Base-by-base conservation (phyloP, 2,888 invertebrate genomes). In the Eupithecia exiguata region DNA sequence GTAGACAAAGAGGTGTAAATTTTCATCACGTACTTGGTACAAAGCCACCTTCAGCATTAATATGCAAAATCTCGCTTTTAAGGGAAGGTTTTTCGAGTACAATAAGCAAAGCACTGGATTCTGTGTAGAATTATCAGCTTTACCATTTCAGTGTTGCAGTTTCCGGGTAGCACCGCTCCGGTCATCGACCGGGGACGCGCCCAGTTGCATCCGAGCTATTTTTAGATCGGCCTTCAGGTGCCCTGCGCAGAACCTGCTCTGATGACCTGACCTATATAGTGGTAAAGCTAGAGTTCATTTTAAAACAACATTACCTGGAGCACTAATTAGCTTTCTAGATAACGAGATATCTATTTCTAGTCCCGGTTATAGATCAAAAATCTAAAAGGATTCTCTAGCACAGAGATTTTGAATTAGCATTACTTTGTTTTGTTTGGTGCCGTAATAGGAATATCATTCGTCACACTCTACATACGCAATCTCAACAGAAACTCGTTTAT, bases 141-240 rank as follows among this genome's bases (percentile, higher is more conserved):
- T 35, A 35, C 3, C 62, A 35, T 12, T 62, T 7, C 21, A 38
- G 40, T 6, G n/a, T 21, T 38, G 18, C 40, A 66, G 72, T 74
- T 74, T 58, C 67, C 6, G 25, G 36, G 80, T 80, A 78, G 70
- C 72, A 38, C 75, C 66, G 71, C 7, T 12, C 81, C 74, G 90
- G 90, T 89, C 91, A 88, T 86, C 86, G 93, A 91, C 91, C 86
- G 81, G 88, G 87, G 87, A 85, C 90, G 88, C 91, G 87, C 88
- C 89, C 89, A 83, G 84, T 77, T 88, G 87, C 88, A 86, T 88
- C 86, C 87, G 87, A 84, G 88, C 89, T 91, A 89, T 91, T 91
- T 89, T 87, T 84, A 86, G 91, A 89, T 80, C 84, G 82, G 82
- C 88, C 88, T 88, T 88, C 91, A 84, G 86, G 87, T 86, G 89